phyloP scores from a whole-genome alignment of 2,113 vertebrate genomes.

The Malurus cyaneus region DNA sequence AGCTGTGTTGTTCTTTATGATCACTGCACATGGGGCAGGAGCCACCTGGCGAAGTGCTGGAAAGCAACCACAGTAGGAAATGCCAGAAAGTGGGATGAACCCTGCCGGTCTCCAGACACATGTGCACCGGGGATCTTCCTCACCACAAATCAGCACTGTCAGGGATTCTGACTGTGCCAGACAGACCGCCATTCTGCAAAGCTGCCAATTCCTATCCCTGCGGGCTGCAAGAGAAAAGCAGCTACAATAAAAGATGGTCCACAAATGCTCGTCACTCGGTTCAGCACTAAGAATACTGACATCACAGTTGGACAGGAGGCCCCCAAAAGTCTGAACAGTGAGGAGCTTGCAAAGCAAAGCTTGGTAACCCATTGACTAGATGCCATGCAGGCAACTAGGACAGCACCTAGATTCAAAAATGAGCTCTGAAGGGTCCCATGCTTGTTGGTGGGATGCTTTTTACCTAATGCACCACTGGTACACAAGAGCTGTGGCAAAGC shows the following conservation, averaged over 20 bases:
- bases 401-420: not conserved
- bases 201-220: not conserved
- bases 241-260: not conserved
- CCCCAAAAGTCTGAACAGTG: not conserved
- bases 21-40: not conserved
- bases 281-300: not conserved
- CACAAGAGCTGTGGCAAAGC: not conserved
- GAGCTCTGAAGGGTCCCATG: not conserved
- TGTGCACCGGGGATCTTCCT: not conserved
- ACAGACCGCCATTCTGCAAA: not conserved
- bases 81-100: not conserved
- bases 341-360: not conserved
- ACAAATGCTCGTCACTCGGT: not conserved
- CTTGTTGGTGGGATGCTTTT: not conserved
- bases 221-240: not conserved
- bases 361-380: not conserved
- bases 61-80: not conserved
- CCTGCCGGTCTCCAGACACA: not conserved
- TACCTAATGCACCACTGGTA: not conserved
- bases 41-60: not conserved
- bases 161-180: not conserved
- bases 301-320: rapidly evolving
- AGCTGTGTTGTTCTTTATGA: rapidly evolving
- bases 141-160: not conserved
- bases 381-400: not conserved